Evolutionary conservation across 2,797 vertebrate genomes (phyloP), one percentile per base, ranked within the genome.

Genomic region (Telmatherina bonti): DNA sequence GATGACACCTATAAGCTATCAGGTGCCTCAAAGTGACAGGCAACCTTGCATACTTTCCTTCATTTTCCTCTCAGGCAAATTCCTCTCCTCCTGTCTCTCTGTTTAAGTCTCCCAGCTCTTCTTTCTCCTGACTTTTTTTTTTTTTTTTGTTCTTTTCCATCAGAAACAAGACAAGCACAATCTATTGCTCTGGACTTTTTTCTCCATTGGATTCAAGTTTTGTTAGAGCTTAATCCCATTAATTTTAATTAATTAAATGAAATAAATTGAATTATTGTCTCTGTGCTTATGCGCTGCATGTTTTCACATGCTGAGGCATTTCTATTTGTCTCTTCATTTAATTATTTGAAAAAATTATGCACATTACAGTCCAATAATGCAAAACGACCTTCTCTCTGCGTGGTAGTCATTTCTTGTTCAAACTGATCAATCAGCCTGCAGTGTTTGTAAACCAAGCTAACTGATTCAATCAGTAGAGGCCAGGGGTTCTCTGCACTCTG

Each of bases 31-130:
- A 54, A 87, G 85, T 91, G 88, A 91, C 90, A 91, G 89, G 71
- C 82, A 91, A 74, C 74, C 72, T 84, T 49, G 76, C 85, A 93
- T 90, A 89, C 88, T 79, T 92, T 67, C 67, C 79, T 76, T 67
- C 65, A 71, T 89, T 93, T 73, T 88, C 79, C 91, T 92, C 87
- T 89, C 80, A 88, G 90, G 92, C 91, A 90, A 91, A 93, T 92
- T 89, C 90, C 85, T 88, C 74, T 66, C 71, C 57, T 13, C 26
- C 71, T 73, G 67, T 86, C 74, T 81, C 61, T 77, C 59, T 63
- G 38, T 43, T 43, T 16, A 43, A 20, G 41, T 80, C 63, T 62
- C 38, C 62, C 62, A 72, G 54, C 70, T 62, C 51, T 55, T 76
- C 24, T n/a, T 10, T 36, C 8, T 16, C 57, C 33, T 41, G n/a